Conservation (phyloP, 2,888 invertebrate genomes). For the Stenolophus ochropezus region DNA sequence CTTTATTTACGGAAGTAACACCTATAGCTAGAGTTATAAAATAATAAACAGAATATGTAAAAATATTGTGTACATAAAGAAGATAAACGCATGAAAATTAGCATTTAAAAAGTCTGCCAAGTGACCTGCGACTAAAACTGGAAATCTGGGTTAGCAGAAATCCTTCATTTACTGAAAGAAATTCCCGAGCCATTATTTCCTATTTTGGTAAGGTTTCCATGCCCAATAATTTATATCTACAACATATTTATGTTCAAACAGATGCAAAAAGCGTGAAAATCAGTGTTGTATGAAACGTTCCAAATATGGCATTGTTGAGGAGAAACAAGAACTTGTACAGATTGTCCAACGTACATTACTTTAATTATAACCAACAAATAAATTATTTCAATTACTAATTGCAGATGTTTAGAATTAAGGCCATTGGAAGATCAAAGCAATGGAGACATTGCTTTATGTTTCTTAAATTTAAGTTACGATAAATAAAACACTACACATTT, state of each 20-base stretch:
- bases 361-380: not conserved
- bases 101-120: conserved; percentile 17
- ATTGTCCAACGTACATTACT: not conserved
- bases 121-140: conserved; percentile 19
- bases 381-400: conserved; percentile 8
- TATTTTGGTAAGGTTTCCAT: conserved; percentile 39
- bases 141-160: conserved; percentile 33
- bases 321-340: not conserved
- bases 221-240: conserved; percentile 31
- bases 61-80: not conserved
- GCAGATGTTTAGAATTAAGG: not conserved
- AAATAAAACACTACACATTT: no score
- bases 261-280: conserved; percentile 17
- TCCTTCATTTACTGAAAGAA: conserved; percentile 39
- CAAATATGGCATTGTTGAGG: not conserved
- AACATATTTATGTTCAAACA: conserved; percentile 19
- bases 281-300: conserved; percentile 19
- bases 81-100: conserved; percentile 1
- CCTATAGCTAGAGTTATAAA: not conserved
- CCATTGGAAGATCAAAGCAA: no score
- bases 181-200: conserved; percentile 33
- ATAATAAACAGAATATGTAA: not conserved
- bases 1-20: not conserved
- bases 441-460: no score
- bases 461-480: no score